Evolutionary conservation across 2,113 vertebrate genomes (phyloP).

Genomic region (Lagopus muta): DNA sequence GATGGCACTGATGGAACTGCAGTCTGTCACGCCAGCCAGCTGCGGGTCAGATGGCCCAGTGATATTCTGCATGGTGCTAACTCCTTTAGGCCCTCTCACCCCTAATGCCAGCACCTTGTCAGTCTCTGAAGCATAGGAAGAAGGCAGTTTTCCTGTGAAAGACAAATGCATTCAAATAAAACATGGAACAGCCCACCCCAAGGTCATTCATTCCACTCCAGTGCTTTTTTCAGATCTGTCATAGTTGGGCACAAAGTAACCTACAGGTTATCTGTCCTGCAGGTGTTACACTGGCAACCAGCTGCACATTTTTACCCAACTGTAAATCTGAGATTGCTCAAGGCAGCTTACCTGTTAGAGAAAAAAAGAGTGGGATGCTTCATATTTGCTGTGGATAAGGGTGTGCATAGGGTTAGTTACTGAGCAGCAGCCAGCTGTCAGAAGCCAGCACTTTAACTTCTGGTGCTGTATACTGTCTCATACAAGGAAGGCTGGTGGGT

Average conservation of each 20-base stretch:
- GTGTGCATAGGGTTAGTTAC: background rate
- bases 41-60: slow-evolving; percentile 37
- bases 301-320: rapidly evolving
- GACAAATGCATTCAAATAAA: background rate
- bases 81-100: slow-evolving; percentile 70
- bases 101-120: slow-evolving; percentile 45
- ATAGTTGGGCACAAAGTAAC: background rate
- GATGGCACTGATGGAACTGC: background rate
- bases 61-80: slow-evolving; percentile 49
- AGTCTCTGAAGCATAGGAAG: background rate
- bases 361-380: background rate
- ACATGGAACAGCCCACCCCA: background rate
- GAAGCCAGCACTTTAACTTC: background rate
- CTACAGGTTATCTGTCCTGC: background rate
- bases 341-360: background rate
- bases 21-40: slow-evolving; percentile 8
- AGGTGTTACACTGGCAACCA: background rate
- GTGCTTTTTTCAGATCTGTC: background rate
- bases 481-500: background rate
- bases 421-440: background rate
- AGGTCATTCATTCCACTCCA: background rate
- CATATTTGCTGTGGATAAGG: background rate
- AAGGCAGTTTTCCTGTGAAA: slow-evolving; percentile 55
- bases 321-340: background rate
- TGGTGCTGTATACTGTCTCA: background rate